These are phyloP conservation scores for Apistogramma diplotaenia DNA, from an alignment of 2,113 vertebrate species.

Conservation along the genomic window DNA sequence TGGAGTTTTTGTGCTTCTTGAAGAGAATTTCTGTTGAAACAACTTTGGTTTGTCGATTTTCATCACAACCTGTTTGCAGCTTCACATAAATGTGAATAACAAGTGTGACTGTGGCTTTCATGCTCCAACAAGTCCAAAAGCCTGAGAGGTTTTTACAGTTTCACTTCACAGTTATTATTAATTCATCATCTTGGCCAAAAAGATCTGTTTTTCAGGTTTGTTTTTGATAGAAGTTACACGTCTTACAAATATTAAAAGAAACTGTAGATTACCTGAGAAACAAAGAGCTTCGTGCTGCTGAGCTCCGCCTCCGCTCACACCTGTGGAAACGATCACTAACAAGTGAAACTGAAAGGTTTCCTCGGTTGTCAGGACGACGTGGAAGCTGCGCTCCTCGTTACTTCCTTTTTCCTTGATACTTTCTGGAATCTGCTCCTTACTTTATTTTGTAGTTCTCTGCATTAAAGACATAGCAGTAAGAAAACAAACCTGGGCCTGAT, in stretches of 20 bases:
- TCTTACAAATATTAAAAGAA: too few relatives aligned
- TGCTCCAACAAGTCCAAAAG: background rate
- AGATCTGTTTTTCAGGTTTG: too few relatives aligned
- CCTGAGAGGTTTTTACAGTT: too few relatives aligned
- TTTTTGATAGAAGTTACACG: too few relatives aligned
- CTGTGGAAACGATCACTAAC: too few relatives aligned
- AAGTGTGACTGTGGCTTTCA: background rate
- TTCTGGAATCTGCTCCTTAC: background rate
- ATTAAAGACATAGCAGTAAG: background rate
- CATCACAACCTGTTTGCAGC: background rate
- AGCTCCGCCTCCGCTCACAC: background rate
- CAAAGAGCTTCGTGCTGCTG: background rate
- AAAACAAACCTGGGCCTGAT: too few relatives aligned
- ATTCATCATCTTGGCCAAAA: background rate
- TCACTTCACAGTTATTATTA: background rate
- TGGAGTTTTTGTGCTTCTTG: background rate
- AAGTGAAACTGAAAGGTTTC: too few relatives aligned
- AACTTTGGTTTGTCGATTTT: background rate
- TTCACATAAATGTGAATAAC: background rate
- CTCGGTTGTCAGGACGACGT: too few relatives aligned
- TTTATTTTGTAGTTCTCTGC: background rate
- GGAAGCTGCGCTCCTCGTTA: background rate
- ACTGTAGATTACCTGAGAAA: too few relatives aligned
- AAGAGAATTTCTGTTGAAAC: too few relatives aligned
- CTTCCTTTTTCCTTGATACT: background rate